Conservation (phyloP, 2,113 vertebrate genomes). For the Lucifuga dentata region DNA sequence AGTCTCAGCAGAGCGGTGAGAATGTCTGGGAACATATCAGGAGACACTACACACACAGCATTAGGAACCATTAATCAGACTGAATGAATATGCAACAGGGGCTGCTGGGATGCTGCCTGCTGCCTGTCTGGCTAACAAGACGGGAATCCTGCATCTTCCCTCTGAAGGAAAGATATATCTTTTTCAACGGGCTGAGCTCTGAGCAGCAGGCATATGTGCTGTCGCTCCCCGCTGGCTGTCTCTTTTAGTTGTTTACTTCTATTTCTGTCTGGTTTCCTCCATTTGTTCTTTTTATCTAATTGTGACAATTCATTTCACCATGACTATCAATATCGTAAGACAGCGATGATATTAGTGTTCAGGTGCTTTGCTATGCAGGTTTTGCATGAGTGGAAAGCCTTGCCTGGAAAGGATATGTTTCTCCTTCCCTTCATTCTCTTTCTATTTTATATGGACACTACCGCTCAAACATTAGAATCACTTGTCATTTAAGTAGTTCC, state of each 20-base stretch:
- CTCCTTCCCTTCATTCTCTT: too few relatives aligned
- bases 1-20: slow-evolving; percentile 12
- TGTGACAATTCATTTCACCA: slow-evolving; percentile 24
- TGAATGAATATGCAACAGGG: slow-evolving; percentile 72
- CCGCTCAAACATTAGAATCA: too few relatives aligned
- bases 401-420: background rate
- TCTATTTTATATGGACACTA: too few relatives aligned
- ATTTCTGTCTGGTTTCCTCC: slow-evolving; percentile 29
- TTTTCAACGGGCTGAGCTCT: slow-evolving; percentile 55
- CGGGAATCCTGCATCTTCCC: slow-evolving; percentile 60
- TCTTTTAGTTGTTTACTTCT: slow-evolving; percentile 16
- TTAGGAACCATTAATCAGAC: slow-evolving; percentile 64
- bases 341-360: too few relatives aligned
- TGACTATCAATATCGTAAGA: slow-evolving; percentile 6
- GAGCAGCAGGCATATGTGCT: slow-evolving; percentile 52
- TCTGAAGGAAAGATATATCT: slow-evolving; percentile 39
- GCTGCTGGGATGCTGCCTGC: slow-evolving; percentile 55
- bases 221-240: slow-evolving; percentile 36
- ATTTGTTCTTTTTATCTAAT: slow-evolving; percentile 23
- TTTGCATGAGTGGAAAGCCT: background rate
- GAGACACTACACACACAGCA: slow-evolving; percentile 52
- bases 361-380: background rate
- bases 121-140: slow-evolving; percentile 66
- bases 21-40: slow-evolving; percentile 33
- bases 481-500: too few relatives aligned